phyloP scores from a whole-genome alignment of 2,113 vertebrate species.

The Xiphophorus maculatus region DNA sequence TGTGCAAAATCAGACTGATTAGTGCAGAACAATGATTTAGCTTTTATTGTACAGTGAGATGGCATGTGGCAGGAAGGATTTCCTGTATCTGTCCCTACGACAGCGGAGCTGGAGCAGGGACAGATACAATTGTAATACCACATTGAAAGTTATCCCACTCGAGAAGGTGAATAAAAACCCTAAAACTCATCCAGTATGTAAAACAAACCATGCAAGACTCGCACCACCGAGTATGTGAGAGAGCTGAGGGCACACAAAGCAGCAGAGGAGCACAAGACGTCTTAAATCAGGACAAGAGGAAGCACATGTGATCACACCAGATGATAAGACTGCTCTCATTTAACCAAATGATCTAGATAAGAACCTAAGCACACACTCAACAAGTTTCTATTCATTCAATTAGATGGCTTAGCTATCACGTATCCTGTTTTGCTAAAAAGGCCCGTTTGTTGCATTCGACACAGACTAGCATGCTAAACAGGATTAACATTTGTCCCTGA shows the following conservation, averaged over 20 bases:
- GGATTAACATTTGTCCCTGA: conserved; percentile 17
- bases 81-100: no score
- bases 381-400: conserved; percentile 47
- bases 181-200: not conserved
- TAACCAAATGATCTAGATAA: conserved; percentile 55
- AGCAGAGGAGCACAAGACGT: conserved; percentile 48
- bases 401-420: conserved; percentile 17
- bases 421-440: conserved; percentile 49
- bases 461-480: conserved; percentile 38
- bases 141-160: not conserved
- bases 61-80: no score
- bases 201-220: not conserved
- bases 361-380: conserved; percentile 34
- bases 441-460: conserved; percentile 50
- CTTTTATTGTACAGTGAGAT: no score
- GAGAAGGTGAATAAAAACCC: conserved; percentile 1
- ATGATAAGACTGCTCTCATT: conserved; percentile 56
- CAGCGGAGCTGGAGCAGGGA: no score
- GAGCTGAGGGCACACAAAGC: conserved; percentile 33
- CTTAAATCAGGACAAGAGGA: conserved; percentile 55
- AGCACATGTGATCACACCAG: conserved; percentile 57
- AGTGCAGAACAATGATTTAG: no score
- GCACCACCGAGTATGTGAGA: conserved; percentile 11
- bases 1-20: no score
- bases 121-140: no score